Conservation (phyloP, 1,140 invertebrate genomes). For the Cryptotermes secundus region DNA sequence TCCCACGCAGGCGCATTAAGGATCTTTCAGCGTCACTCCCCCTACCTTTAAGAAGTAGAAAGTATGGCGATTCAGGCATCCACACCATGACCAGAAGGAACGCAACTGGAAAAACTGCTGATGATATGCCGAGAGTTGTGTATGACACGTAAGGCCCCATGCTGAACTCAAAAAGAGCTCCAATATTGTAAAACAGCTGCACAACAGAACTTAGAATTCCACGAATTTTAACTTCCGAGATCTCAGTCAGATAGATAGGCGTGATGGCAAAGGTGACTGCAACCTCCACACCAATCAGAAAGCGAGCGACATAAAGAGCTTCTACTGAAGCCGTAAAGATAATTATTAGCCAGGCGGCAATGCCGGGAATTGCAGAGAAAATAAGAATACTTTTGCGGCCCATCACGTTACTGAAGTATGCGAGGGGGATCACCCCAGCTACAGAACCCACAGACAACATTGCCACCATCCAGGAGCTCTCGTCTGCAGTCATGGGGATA, state of each 20-base stretch:
- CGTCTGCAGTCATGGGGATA: conserved; percentile 54
- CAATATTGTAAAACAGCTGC: conserved; percentile 62
- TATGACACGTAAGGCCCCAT: conserved; percentile 63
- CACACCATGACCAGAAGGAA: conserved; percentile 64
- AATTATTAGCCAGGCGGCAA: conserved; percentile 21
- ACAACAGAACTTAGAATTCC: conserved; percentile 69
- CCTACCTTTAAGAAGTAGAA: conserved; percentile 57
- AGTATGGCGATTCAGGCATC: conserved; percentile 80
- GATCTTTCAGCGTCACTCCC: conserved; percentile 60
- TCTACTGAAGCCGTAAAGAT: conserved; percentile 24
- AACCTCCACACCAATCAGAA: conserved; percentile 64
- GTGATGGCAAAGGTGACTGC: conserved; percentile 64
- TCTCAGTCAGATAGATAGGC: conserved; percentile 66
- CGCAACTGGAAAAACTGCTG: conserved; percentile 57
- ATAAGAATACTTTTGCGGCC: conserved; percentile 37
- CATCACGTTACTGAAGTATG: conserved; percentile 38
- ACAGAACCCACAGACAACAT: conserved; percentile 55
- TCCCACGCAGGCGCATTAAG: conserved; percentile 61
- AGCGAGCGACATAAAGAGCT: conserved; percentile 51
- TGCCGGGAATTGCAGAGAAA: conserved; percentile 26
- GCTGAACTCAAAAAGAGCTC: conserved; percentile 66
- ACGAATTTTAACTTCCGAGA: conserved; percentile 64
- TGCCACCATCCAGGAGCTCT: conserved; percentile 65
- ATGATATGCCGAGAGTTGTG: conserved; percentile 52
- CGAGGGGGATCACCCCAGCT: conserved; percentile 45